phyloP scores from a whole-genome alignment of 2,888 invertebrate species.

The Aquatica leii region DNA sequence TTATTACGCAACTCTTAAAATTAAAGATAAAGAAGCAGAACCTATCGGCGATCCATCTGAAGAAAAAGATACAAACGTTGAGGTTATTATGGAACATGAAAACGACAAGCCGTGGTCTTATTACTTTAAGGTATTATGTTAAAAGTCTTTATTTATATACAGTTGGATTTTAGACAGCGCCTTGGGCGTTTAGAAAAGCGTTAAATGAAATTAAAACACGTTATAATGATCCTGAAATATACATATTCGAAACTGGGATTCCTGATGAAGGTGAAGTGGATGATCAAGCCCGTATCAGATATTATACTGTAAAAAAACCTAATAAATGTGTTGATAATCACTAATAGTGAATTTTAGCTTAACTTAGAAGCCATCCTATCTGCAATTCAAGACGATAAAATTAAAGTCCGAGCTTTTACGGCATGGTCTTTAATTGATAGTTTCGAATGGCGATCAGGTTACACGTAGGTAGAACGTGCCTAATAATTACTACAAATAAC shows the following conservation, averaged over 20 bases:
- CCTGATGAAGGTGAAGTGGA: slow-evolving; percentile 4
- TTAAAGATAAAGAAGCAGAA: neutral
- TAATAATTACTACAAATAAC: neutral
- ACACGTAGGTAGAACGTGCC: slow-evolving; percentile 44
- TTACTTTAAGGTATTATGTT: slow-evolving; percentile 7
- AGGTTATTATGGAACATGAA: slow-evolving; percentile 16
- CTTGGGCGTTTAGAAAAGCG: slow-evolving; percentile 71
- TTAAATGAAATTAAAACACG: slow-evolving; percentile 69
- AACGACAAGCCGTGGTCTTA: neutral
- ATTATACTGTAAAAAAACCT: neutral
- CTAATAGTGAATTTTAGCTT: neutral
- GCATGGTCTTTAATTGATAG: slow-evolving; percentile 19
- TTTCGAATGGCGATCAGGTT: slow-evolving; percentile 19
- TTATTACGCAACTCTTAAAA: slow-evolving; percentile 65
- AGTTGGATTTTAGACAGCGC: slow-evolving; percentile 46
- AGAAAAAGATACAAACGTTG: slow-evolving; percentile 56
- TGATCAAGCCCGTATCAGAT: slow-evolving; percentile 3
- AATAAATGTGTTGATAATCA: neutral
- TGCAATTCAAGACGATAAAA: slow-evolving; percentile 7
- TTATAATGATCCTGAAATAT: slow-evolving; percentile 66
- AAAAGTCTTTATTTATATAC: too few species aligned
- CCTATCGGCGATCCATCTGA: slow-evolving; percentile 13
- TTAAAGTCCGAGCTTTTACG: slow-evolving; percentile 5
- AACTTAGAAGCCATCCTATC: neutral
- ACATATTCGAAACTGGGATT: slow-evolving; percentile 70